phyloP scores from a whole-genome alignment of 2,113 vertebrate species.

The Burhinus bistriatus region DNA sequence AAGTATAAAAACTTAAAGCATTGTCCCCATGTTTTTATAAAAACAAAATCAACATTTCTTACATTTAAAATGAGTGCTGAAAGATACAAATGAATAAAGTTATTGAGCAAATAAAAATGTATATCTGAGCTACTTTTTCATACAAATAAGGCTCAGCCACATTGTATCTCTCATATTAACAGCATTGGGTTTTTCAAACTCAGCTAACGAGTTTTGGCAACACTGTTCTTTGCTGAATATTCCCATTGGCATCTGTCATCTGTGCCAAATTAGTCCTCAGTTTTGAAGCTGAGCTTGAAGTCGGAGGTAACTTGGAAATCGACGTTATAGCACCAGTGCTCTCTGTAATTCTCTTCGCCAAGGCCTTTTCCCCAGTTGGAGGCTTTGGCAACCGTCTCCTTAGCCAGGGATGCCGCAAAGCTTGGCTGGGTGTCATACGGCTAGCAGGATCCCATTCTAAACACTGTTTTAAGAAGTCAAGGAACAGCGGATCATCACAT shows the following conservation, averaged over 20 bases:
- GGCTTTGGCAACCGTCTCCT: slow-evolving; percentile 93
- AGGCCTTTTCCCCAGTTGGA: slow-evolving; percentile 85
- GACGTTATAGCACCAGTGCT: slow-evolving; percentile 88
- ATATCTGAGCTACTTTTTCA: slow-evolving; percentile 77
- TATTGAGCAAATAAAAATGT: slow-evolving; percentile 79
- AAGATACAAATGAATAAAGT: slow-evolving; percentile 80
- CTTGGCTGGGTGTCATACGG: slow-evolving; percentile 94
- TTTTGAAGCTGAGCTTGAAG: slow-evolving; percentile 90
- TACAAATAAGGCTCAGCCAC: slow-evolving; percentile 80
- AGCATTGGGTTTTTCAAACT: slow-evolving; percentile 72
- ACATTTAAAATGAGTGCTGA: slow-evolving; percentile 81
- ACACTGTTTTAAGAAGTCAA: slow-evolving; percentile 98
- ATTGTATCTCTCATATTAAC: slow-evolving; percentile 68
- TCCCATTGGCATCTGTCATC: slow-evolving; percentile 97
- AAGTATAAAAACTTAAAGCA: slow-evolving; percentile 88
- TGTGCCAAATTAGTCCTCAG: slow-evolving; percentile 95
- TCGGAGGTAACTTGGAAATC: slow-evolving; percentile 92
- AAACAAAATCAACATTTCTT: slow-evolving; percentile 78
- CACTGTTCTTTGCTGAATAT: slow-evolving; percentile 96
- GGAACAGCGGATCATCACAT: slow-evolving; percentile 92
- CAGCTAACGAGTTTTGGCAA: slow-evolving; percentile 98
- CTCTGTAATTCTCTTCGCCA: slow-evolving; percentile 83
- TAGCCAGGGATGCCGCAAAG: slow-evolving; percentile 93
- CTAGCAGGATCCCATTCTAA: slow-evolving; percentile 94
- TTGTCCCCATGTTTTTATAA: slow-evolving; percentile 87